Percentiles rank a stretch among this genome's conserved stretches.
These are phyloP conservation scores for Salpingus planirostris DNA, from an alignment of 2,888 invertebrate genomes.

Conservation along the genomic window DNA sequence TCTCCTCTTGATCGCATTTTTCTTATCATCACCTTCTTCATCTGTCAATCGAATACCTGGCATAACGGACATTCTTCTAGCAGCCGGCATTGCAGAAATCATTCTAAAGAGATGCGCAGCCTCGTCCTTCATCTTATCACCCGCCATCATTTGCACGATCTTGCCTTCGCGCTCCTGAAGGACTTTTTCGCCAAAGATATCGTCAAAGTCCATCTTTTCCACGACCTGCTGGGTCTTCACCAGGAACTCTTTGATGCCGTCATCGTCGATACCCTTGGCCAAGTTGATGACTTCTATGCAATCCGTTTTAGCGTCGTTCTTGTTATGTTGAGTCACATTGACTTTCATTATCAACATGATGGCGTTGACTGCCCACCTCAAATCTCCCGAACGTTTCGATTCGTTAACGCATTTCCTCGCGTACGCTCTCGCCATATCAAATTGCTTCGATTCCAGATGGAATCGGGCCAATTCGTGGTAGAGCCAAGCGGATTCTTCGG, in stretches of 20 bases:
- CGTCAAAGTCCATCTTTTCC: constrained; percentile 38
- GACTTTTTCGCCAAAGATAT: constrained; percentile 31
- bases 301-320: constrained; percentile 42
- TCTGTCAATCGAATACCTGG: constrained; percentile 34
- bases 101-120: constrained; percentile 40
- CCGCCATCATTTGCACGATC: constrained; percentile 40
- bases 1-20: background rate
- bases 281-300: constrained; percentile 26
- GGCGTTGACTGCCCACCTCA: constrained; percentile 41
- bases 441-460: constrained; percentile 36
- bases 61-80: constrained; percentile 43
- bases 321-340: constrained; percentile 41
- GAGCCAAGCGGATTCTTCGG: constrained; percentile 43
- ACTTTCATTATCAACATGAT: constrained; percentile 39
- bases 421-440: constrained; percentile 40
- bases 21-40: constrained; percentile 5
- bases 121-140: constrained; percentile 36
- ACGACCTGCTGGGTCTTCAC: constrained; percentile 25
- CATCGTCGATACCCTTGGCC: constrained; percentile 33
- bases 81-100: constrained; percentile 42
- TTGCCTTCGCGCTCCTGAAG: constrained; percentile 39
- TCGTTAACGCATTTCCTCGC: constrained; percentile 36
- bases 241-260: constrained; percentile 32
- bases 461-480: constrained; percentile 43
- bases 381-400: constrained; percentile 24